Conservation (phyloP, 2,113 vertebrate genomes). For the Alaudala cheleensis region DNA sequence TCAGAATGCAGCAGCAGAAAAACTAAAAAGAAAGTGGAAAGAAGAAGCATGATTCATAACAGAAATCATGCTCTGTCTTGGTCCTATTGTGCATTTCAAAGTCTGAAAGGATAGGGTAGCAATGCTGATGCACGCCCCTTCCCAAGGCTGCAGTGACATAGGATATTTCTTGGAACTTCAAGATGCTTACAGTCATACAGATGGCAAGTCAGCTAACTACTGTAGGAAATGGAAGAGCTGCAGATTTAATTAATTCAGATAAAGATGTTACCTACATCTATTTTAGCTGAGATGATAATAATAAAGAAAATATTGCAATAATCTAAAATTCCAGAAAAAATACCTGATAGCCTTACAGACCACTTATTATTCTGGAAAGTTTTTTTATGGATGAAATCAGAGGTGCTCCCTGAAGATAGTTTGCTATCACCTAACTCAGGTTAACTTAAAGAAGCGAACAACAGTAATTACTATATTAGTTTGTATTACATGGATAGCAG, state of each 20-base stretch:
- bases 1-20: neutral
- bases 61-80: neutral
- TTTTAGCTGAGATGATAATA: neutral
- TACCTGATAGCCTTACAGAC: neutral
- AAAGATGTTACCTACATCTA: neutral
- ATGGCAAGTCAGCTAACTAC: neutral
- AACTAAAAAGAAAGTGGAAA: neutral
- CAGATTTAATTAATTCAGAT: neutral
- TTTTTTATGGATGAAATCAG: neutral
- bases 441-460: neutral
- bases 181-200: neutral
- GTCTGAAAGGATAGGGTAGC: neutral
- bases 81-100: neutral
- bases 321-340: neutral
- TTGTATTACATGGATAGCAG: neutral
- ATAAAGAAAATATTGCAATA: neutral
- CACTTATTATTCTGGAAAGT: neutral
- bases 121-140: neutral
- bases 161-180: neutral
- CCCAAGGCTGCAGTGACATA: neutral
- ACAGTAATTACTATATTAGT: neutral
- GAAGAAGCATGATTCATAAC: neutral
- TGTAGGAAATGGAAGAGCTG: neutral
- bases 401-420: neutral
- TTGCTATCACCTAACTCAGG: neutral